phyloP scores from a whole-genome alignment of 2,113 vertebrate genomes.

The Rhea pennata region DNA sequence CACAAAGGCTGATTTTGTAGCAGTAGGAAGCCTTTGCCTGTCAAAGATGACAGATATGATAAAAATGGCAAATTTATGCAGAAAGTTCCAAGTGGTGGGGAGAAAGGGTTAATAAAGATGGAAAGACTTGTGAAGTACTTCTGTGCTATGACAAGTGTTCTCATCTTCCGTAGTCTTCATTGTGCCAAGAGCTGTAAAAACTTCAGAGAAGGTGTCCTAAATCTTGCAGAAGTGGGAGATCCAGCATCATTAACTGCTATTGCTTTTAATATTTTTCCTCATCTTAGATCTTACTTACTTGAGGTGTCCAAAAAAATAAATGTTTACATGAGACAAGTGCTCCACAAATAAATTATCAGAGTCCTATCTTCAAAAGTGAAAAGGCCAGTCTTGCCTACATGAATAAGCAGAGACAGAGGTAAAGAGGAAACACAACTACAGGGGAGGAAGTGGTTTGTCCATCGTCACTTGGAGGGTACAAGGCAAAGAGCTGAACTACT shows the following conservation, averaged over 20 bases:
- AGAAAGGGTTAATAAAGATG: too few species aligned
- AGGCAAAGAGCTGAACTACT: background rate
- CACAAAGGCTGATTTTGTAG: too few species aligned
- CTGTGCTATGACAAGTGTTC: background rate
- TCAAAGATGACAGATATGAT: too few species aligned
- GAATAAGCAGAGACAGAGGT: background rate
- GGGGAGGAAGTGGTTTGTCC: background rate
- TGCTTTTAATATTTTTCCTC: background rate
- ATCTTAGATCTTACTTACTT: background rate
- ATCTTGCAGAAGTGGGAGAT: background rate
- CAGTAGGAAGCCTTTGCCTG: too few species aligned
- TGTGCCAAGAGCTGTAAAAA: background rate
- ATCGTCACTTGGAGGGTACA: background rate
- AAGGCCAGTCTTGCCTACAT: background rate
- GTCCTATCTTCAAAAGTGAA: background rate
- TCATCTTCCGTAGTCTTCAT: background rate
- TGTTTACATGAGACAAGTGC: background rate
- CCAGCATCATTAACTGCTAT: background rate
- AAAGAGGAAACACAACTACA: background rate
- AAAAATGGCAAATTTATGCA: too few species aligned
- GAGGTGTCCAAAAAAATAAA: background rate
- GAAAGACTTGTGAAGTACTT: background rate
- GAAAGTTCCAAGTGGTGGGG: too few species aligned
- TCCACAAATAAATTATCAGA: background rate
- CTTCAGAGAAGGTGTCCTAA: background rate